Evolutionary conservation across 2,888 invertebrate genomes (phyloP), one percentile per base, ranked within the genome.

Genomic region (Ischnus inquisitorius): DNA sequence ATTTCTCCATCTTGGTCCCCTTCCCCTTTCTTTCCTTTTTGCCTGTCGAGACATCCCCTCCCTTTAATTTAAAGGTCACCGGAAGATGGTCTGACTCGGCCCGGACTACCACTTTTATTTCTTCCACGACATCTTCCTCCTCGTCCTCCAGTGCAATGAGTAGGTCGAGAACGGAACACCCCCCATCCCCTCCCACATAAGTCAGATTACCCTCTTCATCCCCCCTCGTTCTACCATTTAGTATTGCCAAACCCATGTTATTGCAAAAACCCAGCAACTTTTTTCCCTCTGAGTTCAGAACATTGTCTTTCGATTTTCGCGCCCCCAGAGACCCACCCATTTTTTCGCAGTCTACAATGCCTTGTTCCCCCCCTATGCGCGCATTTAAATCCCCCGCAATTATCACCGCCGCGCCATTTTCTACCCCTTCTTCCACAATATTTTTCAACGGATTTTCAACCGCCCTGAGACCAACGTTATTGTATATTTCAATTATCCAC

Each of bases 301-400:
- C 10, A n/a, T 3, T 43, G 10, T 74, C 74, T 5, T 75, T 48
- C 46, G 75, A 64, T 1, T 1, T 39, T 64, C 64, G 19, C 3
- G 16, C 4, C 46, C 74, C 22, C 16, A 14, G n/a, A 3, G n/a
- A n/a, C 12, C 41, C 28, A 12, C 72, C 41, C 22, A 3, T 8
- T 14, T 64, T 51, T 19, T 64, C 62, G 6, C 74, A 64, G 1
- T 64, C 64, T 2, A 51, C 14, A n/a, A 48, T 34, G 1, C 74
- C 74, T 2, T 43, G 34, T 16, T 54, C 46, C 10, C n/a, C 19
- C 8, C 69, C 51, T 4, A 39, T 67, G 0, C 43, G 6, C 12
- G 78, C 82, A 54, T 78, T 82, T 3, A 82, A 22, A 19, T 82
- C 82, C 5, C 82, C 82, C 3, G 43, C 68, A n/a, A 82, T 74